Percentiles rank a stretch among this genome's conserved stretches.
These are phyloP conservation scores for Latheticus oryzae DNA, from an alignment of 2,888 invertebrate genomes.

Conservation along the genomic window DNA sequence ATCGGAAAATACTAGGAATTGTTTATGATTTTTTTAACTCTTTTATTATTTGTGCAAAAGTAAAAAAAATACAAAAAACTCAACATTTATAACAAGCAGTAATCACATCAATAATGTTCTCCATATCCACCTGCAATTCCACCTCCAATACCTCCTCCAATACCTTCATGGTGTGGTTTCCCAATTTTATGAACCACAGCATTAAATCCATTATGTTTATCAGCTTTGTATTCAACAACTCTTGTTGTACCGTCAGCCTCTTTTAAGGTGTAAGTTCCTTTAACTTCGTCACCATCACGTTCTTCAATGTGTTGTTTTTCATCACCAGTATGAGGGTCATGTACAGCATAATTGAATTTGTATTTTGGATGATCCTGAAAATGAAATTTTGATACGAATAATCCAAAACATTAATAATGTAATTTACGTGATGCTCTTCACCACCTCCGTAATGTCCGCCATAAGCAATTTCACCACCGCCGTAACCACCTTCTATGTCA, in stretches of 20 bases:
- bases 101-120: conserved; percentile 44
- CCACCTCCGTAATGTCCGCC: conserved; percentile 43
- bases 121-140: conserved; percentile 44
- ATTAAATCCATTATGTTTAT: conserved; percentile 55
- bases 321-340: conserved; percentile 56
- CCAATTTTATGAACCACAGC: conserved; percentile 55
- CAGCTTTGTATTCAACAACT: conserved; percentile 55
- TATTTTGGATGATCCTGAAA: conserved; percentile 53
- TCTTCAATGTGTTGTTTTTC: conserved; percentile 67
- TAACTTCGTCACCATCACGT: conserved; percentile 73
- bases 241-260: conserved; percentile 66
- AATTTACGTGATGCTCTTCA: conserved; percentile 44
- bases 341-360: conserved; percentile 55
- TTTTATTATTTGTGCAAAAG: no score
- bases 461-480: conserved; percentile 39
- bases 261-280: conserved; percentile 71
- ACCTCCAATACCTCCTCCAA: conserved; percentile 34
- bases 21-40: no score
- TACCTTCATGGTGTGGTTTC: conserved; percentile 43
- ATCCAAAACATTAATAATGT: background rate
- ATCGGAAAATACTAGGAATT: no score
- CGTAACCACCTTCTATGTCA: conserved; percentile 45
- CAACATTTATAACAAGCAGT: conserved; percentile 25
- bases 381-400: conserved; percentile 1
- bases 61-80: conserved; percentile 21